These are phyloP conservation scores for Micromys minutus DNA, from an alignment of 2,113 vertebrate species.

Conservation along the genomic window DNA sequence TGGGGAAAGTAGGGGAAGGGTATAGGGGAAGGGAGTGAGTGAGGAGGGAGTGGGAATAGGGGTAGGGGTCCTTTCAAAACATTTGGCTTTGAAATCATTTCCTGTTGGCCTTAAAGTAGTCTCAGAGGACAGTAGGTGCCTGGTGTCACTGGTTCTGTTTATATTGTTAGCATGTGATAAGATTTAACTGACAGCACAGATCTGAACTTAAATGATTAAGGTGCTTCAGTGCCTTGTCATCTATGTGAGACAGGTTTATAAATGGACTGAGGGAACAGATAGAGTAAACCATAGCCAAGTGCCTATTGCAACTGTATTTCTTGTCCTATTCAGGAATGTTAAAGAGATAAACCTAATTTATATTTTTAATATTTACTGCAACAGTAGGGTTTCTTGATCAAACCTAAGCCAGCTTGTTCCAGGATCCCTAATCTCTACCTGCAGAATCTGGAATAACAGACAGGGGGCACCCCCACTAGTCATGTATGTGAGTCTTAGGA, in stretches of 20 bases:
- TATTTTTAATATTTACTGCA: no score
- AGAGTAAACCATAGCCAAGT: not conserved
- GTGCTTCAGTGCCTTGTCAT: not conserved
- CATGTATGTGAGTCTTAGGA: not conserved
- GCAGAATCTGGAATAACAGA: not conserved
- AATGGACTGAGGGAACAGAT: constrained; percentile 7
- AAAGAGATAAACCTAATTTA: no score
- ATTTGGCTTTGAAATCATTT: not conserved
- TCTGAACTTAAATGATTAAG: constrained; percentile 44
- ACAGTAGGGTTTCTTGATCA: not conserved
- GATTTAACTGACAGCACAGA: constrained; percentile 45
- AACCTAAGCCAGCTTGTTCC: not conserved
- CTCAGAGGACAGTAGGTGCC: not conserved
- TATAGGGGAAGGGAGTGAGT: no score
- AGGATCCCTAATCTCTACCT: not conserved
- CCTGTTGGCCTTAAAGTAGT: not conserved
- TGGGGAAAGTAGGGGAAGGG: no score
- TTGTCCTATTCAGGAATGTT: not conserved
- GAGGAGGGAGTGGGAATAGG: not conserved
- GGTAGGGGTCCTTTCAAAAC: not conserved
- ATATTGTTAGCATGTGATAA: constrained; percentile 38
- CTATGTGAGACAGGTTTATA: constrained; percentile 13
- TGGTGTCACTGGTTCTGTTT: not conserved
- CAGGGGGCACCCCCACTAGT: not conserved
- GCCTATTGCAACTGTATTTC: not conserved